Conservation (phyloP, 2,888 invertebrate species). For the Protula sp. region DNA sequence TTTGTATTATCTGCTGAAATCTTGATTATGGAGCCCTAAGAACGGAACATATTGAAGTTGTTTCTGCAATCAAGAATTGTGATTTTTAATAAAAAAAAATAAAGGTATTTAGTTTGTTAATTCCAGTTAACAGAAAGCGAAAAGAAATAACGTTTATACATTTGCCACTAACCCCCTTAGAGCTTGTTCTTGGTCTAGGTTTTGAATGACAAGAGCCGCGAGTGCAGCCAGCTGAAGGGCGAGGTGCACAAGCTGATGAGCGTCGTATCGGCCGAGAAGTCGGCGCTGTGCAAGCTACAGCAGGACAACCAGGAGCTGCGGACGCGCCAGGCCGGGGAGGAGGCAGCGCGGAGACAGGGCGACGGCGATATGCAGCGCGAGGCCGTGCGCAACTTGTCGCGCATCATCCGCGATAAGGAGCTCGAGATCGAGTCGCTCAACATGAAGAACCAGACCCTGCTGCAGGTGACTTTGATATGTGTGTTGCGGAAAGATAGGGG, state of each 20-base stretch:
- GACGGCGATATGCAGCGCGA: constrained; percentile 53
- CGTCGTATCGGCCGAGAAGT: constrained; percentile 48
- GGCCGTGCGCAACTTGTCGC: constrained; percentile 51
- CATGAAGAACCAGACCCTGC: constrained; percentile 50
- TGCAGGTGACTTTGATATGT: constrained; percentile 17
- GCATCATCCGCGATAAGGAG: constrained; percentile 54
- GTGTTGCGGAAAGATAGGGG: background rate
- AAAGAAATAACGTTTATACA: too few species aligned
- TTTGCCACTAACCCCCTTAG: too few species aligned
- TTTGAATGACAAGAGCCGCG: constrained; percentile 52
- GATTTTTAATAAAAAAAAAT: too few species aligned
- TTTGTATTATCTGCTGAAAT: too few species aligned
- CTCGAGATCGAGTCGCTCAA: constrained; percentile 54
- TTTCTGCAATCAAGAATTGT: too few species aligned
- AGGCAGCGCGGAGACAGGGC: background rate
- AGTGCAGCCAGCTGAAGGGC: constrained; percentile 46
- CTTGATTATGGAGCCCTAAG: too few species aligned
- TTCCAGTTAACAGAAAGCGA: too few species aligned
- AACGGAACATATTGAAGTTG: too few species aligned
- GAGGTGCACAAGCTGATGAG: constrained; percentile 53
- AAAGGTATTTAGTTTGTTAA: too few species aligned
- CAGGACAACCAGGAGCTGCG: constrained; percentile 41
- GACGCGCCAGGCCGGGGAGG: background rate
- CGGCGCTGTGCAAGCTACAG: constrained; percentile 49
- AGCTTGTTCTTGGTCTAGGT: constrained; percentile 38